Evolutionary conservation across 2,888 invertebrate species (phyloP), one percentile per base, ranked within the genome.

Genomic region (Drosophila hawaiiensis): DNA sequence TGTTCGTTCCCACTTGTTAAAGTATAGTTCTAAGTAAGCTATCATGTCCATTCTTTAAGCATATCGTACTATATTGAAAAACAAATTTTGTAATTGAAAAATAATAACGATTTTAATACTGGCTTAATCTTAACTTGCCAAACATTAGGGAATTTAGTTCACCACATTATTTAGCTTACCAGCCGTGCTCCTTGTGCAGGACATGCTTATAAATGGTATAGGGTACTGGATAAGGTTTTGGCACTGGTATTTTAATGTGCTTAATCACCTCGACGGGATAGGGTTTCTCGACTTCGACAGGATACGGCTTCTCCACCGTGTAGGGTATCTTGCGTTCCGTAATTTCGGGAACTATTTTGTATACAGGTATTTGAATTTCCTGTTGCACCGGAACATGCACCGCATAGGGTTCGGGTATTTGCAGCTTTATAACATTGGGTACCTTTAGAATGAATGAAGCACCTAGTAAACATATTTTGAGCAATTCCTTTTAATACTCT

Each of bases 241-340:
- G 95, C 82, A 95, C 94, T 19, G 95, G 95, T 53, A 96, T 95
- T 91, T 95, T 96, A 56, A 96, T 95, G 91, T 95, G 96, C 94
- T 96, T 96, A 78, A 96, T 95, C 35, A 96, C 96, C 92, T 96
- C 95, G 7, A 96, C 96, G 82, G 96, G 96, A 94, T 96, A 96
- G 7, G 96, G 96, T 90, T 95, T 96, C 90, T 96, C 96, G 3
- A 96, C 95, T 81, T 96, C 95, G 85, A 96, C 95, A 0, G 93
- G 93, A 81, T 93, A 93, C 0, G 96, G 95, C 89, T 96, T 96
- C 90, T 96, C 96, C 6, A 96, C 96, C 3, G 96, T 95, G 92
- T 96, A 96, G 4, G 96, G 96, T 16, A 96, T 95, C 80, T 95
- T 96, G 86, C 95, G 96, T 86, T 96, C 96, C 64, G 96, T 95